phyloP scores from a whole-genome alignment of 2,113 vertebrate genomes.

The Sphyrna mokarran region DNA sequence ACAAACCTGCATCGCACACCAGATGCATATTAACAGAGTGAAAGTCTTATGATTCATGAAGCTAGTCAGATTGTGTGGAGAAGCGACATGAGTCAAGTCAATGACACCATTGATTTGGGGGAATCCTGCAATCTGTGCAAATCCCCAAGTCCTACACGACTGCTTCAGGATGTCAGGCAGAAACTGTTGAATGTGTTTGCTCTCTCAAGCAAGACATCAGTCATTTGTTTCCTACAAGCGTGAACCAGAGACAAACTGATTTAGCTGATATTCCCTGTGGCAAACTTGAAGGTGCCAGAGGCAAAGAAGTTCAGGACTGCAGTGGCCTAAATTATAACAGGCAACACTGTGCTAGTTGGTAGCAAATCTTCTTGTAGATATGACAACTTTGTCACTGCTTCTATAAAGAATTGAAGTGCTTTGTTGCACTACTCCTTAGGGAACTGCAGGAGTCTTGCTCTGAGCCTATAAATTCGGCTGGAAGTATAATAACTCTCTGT shows the following conservation, averaged over 20 bases:
- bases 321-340: background rate
- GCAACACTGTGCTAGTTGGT: background rate
- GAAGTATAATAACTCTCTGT: background rate
- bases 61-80: background rate
- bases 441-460: background rate
- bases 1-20: background rate
- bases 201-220: conserved; percentile 32
- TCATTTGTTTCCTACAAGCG: conserved; percentile 28
- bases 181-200: conserved; percentile 30
- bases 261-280: background rate
- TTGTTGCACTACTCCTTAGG: background rate
- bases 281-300: background rate
- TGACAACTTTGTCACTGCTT: background rate
- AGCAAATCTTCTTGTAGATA: background rate
- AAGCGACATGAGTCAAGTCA: conserved; percentile 13
- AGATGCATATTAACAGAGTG: conserved; percentile 8
- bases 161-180: background rate
- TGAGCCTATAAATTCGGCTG: background rate
- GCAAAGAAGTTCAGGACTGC: background rate
- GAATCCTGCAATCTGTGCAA: conserved; percentile 2
- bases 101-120: background rate
- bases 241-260: background rate
- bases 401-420: background rate
- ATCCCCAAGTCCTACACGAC: background rate
- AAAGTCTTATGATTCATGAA: conserved; percentile 23